Evolutionary conservation across 2,888 invertebrate genomes (phyloP), one percentile per base, ranked within the genome.

Genomic region (Drosophila fungiperda): DNA sequence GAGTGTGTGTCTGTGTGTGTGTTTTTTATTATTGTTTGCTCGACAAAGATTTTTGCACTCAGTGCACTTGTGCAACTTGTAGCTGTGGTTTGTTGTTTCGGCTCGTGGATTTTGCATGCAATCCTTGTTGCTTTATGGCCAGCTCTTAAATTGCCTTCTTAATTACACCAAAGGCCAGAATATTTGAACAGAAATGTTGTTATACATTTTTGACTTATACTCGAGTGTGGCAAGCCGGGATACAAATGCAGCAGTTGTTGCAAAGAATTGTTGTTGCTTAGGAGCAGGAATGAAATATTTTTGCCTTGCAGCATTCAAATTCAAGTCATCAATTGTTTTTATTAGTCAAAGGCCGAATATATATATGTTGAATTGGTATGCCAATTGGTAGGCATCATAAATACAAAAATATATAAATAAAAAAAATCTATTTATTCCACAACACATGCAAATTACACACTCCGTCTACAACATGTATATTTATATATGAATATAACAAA

Each of bases 21-120:
- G 45, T 64, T 45, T 50, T 68, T 74, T 66, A 70, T 78, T 78
- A 57, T 53, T 74, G 61, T 77, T 77, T 77, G 75, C 35, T 33
- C 40, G 26, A 49, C 66, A 61, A 70, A 67, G 75, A 70, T 62
- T 78, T 62, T 32, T 11, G 57, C 57, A 57, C 20, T 32, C 20
- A 57, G 40, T 42, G 58, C 55, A 48, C 48, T 42, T 38, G 26
- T 63, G 23, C 50, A 63, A 48, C 45, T 55, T 61, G 45, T 48
- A 48, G 53, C 54, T 40, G 9, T 20, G 48, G 38, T 38, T 78
- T 55, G 26, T 20, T 32, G 49, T 35, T 68, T 45, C 6, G 42
- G 20, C 36, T 33, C n/a, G 15, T 8, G 29, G 12, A 35, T 36
- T 55, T 55, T 38, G 75, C 33, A 15, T 52, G 9, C 42, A 70